Evolutionary conservation across 2,888 invertebrate genomes (phyloP).

Genomic region (Liodrosophila aerea): DNA sequence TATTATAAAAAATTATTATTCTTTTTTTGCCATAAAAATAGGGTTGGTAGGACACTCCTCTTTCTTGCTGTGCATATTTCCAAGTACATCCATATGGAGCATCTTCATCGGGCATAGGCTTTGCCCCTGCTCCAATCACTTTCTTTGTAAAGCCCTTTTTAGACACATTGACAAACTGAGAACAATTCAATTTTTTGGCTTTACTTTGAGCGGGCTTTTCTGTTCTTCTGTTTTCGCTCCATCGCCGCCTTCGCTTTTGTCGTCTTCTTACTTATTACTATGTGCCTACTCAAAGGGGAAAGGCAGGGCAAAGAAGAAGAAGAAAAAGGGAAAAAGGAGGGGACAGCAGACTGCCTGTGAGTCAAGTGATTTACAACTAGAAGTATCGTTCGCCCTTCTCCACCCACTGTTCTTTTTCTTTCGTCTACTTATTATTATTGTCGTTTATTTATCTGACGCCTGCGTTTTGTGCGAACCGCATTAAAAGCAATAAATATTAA

Average conservation of each 20-base stretch:
- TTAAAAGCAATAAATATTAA: conserved; percentile 67
- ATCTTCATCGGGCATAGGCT: conserved; percentile 35
- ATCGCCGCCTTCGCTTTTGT: conserved; percentile 49
- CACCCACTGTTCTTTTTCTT: background rate
- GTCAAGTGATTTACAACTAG: conserved; percentile 49
- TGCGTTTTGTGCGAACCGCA: conserved; percentile 56
- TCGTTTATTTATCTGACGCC: conserved; percentile 65
- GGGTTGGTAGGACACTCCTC: too few relatives aligned
- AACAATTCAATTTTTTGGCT: conserved; percentile 60
- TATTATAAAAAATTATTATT: too few relatives aligned
- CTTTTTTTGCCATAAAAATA: too few relatives aligned
- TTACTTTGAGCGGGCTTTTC: conserved; percentile 24
- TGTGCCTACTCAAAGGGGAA: conserved; percentile 6
- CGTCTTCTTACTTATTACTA: conserved; percentile 31
- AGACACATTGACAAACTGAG: conserved; percentile 61
- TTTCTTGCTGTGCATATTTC: background rate
- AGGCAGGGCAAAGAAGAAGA: background rate
- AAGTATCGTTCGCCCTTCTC: background rate
- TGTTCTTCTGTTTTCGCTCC: conserved; percentile 12
- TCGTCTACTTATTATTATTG: conserved; percentile 57
- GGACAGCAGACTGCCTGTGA: conserved; percentile 29
- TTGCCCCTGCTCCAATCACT: conserved; percentile 34
- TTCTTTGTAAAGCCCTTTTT: conserved; percentile 41
- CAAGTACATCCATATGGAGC: conserved; percentile 33
- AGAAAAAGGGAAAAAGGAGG: background rate